These are phyloP conservation scores for Temnothorax nylanderi DNA, from an alignment of 1,140 invertebrate genomes.

Conservation along the genomic window DNA sequence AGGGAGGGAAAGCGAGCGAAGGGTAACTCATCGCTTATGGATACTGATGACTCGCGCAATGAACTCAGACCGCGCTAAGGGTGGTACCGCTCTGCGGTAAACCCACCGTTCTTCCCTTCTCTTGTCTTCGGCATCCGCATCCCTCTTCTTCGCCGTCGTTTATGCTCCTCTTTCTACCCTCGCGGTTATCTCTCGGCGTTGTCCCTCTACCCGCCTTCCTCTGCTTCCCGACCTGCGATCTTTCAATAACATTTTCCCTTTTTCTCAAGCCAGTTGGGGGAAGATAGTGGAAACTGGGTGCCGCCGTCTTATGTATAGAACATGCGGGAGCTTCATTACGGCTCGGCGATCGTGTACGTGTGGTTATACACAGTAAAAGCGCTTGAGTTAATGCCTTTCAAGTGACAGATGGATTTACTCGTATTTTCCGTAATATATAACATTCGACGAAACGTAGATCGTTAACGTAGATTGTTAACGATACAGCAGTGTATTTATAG, in stretches of 20 bases:
- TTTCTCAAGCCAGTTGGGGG: slow-evolving; percentile 20
- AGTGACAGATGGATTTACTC: slow-evolving; percentile 36
- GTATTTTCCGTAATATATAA: background rate
- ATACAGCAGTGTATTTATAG: background rate
- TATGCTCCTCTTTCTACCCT: slow-evolving; percentile 48
- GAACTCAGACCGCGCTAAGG: slow-evolving; percentile 82
- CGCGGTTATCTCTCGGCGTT: slow-evolving; percentile 32
- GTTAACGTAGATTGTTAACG: background rate
- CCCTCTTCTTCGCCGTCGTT: slow-evolving; percentile 39
- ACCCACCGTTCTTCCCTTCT: slow-evolving; percentile 65
- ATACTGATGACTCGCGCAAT: slow-evolving; percentile 86
- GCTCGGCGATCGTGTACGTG: background rate
- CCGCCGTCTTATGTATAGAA: slow-evolving; percentile 43
- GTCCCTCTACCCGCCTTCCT: slow-evolving; percentile 1
- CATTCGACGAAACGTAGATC: slow-evolving; percentile 4
- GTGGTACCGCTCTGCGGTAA: slow-evolving; percentile 75
- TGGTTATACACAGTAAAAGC: slow-evolving; percentile 59
- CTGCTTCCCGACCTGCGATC: slow-evolving; percentile 57
- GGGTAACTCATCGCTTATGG: slow-evolving; percentile 86
- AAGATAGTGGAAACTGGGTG: slow-evolving; percentile 39
- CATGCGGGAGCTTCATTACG: slow-evolving; percentile 48
- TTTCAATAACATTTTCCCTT: slow-evolving; percentile 84
- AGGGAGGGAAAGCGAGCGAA: slow-evolving; percentile 63
- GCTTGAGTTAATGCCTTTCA: slow-evolving; percentile 30
- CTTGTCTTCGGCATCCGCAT: slow-evolving; percentile 66